phyloP scores from a whole-genome alignment of 2,888 invertebrate genomes.

The Ophioninae sp. region DNA sequence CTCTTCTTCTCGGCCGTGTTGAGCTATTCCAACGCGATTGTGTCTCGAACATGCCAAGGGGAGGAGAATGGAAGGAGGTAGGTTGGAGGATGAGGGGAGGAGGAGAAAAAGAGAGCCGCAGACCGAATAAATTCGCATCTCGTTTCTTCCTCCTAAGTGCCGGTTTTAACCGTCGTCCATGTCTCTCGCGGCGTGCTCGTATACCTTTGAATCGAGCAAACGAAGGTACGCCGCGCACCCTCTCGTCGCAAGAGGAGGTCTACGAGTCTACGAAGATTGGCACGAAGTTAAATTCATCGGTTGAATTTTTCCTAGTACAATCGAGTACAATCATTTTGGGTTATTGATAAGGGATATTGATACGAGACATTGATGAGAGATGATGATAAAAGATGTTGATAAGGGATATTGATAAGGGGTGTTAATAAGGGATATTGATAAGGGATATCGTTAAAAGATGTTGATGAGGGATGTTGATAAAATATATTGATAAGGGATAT shows the following conservation, averaged over 20 bases:
- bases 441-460: no score
- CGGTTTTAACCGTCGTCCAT: conserved; percentile 53
- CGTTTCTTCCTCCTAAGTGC: conserved; percentile 59
- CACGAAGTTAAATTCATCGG: conserved; percentile 23
- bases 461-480: no score
- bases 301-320: no score
- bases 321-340: no score
- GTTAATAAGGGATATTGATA: no score
- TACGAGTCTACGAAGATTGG: neutral
- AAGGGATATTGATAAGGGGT: no score
- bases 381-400: no score
- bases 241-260: neutral
- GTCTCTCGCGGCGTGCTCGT: conserved; percentile 48
- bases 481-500: no score
- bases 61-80: neutral
- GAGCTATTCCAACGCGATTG: conserved; percentile 34
- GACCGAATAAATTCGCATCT: conserved; percentile 62
- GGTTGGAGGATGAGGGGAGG: no score
- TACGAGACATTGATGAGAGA: no score
- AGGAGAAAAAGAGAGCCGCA: conserved; percentile 25
- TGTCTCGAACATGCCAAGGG: conserved; percentile 17
- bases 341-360: no score
- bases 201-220: conserved; percentile 53
- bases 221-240: conserved; percentile 4
- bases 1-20: conserved; percentile 38